Conservation (phyloP, 2,888 invertebrate genomes). For the Limenitis camilla region DNA sequence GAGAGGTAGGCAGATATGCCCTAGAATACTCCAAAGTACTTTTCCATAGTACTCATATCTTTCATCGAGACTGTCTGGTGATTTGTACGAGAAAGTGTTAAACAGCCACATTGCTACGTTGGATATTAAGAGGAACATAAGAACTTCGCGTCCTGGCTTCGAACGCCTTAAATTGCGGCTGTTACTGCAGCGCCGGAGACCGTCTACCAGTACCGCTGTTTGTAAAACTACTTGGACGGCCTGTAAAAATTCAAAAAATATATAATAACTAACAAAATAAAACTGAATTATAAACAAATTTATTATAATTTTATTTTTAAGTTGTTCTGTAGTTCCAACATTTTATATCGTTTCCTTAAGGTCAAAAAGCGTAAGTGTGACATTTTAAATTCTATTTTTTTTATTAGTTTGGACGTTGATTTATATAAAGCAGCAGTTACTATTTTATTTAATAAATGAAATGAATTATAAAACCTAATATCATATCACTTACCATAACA, state of each 20-base stretch:
- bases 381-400: no score
- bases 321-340: no score
- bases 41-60: constrained; percentile 81
- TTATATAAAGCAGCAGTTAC: not conserved
- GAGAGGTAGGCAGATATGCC: constrained; percentile 81
- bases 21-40: constrained; percentile 81
- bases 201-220: constrained; percentile 83
- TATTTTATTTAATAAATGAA: no score
- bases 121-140: constrained; percentile 83
- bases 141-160: constrained; percentile 83
- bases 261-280: not conserved
- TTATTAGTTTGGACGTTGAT: no score
- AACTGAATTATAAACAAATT: no score
- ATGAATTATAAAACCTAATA: no score
- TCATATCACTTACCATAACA: constrained; percentile 64
- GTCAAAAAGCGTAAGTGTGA: no score
- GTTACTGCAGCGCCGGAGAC: constrained; percentile 83
- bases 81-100: constrained; percentile 79
- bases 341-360: no score
- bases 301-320: no score
- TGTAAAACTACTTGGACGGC: constrained; percentile 82
- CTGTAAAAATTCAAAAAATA: constrained; percentile 39
- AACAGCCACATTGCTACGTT: constrained; percentile 86
- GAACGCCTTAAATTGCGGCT: constrained; percentile 73
- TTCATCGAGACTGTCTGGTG: constrained; percentile 64